These are phyloP conservation scores for Ia io DNA, from an alignment of 2,113 vertebrate genomes.

Conservation along the genomic window DNA sequence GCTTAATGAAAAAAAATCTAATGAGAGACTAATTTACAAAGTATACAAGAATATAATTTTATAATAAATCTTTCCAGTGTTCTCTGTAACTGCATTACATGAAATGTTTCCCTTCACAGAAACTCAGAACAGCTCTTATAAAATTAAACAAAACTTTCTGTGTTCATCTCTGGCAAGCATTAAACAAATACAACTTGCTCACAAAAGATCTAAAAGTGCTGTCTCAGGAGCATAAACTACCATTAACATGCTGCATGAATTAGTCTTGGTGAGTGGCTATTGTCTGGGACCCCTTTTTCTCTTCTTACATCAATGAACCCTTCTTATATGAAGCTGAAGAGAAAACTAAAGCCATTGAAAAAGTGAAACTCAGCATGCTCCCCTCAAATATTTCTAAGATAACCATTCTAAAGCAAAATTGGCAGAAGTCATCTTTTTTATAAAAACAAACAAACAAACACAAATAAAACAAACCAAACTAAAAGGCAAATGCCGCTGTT, in stretches of 20 bases:
- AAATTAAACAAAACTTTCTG: constrained; percentile 59
- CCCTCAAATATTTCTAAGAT: constrained; percentile 62
- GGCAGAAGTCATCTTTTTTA: constrained; percentile 67
- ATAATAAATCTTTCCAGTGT: constrained; percentile 73
- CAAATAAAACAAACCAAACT: not conserved
- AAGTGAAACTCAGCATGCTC: constrained; percentile 61
- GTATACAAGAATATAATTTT: constrained; percentile 73
- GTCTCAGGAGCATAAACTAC: constrained; percentile 43
- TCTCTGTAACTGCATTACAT: constrained; percentile 60
- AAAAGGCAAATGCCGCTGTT: constrained; percentile 63
- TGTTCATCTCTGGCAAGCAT: constrained; percentile 65
- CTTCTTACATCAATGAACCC: not conserved
- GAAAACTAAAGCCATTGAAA: constrained; percentile 62
- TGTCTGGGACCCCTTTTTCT: constrained; percentile 22
- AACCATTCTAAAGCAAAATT: constrained; percentile 57
- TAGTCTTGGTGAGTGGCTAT: constrained; percentile 44
- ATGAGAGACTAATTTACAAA: constrained; percentile 70
- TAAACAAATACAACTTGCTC: constrained; percentile 36
- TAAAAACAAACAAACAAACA: not conserved
- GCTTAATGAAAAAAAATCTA: constrained; percentile 40
- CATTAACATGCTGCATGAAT: constrained; percentile 15
- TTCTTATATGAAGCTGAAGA: constrained; percentile 27
- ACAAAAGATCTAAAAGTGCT: constrained; percentile 57
- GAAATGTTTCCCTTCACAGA: constrained; percentile 62
- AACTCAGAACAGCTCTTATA: constrained; percentile 62